These are phyloP conservation scores for Eupithecia inturbata DNA, from an alignment of 2,888 invertebrate genomes.

Conservation along the genomic window DNA sequence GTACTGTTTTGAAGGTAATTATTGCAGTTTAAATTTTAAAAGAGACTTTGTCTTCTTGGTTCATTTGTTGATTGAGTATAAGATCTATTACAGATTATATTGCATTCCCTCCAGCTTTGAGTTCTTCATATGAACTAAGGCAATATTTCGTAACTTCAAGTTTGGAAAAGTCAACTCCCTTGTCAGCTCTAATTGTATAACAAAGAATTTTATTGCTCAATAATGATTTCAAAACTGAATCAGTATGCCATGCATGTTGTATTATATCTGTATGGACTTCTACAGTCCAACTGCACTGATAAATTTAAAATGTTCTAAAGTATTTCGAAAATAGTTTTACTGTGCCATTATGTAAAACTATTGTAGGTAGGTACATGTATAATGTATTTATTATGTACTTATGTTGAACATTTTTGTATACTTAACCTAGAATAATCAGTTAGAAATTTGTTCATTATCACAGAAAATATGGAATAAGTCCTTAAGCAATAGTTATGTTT, in stretches of 20 bases:
- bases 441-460: constrained; percentile 42
- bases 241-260: constrained; percentile 53
- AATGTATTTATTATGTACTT: constrained; percentile 3
- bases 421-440: constrained; percentile 44
- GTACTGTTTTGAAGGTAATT: constrained; percentile 17
- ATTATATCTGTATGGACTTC: constrained; percentile 23
- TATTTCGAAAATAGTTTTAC: not conserved
- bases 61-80: not conserved
- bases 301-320: not conserved
- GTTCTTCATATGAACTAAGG: not conserved
- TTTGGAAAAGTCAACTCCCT: not conserved
- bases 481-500: constrained; percentile 26
- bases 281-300: constrained; percentile 19
- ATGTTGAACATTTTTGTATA: constrained; percentile 31
- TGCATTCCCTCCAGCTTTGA: not conserved
- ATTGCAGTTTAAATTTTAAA: not conserved
- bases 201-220: constrained; percentile 1
- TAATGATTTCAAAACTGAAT: constrained; percentile 32
- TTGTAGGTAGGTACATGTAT: not conserved
- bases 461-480: constrained; percentile 34
- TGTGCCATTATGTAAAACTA: constrained; percentile 1
- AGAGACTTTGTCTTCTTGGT: not conserved
- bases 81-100: not conserved
- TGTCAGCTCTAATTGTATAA: not conserved
- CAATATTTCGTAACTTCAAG: not conserved